phyloP scores from a whole-genome alignment of 2,797 vertebrate species.

The Alca torda region DNA sequence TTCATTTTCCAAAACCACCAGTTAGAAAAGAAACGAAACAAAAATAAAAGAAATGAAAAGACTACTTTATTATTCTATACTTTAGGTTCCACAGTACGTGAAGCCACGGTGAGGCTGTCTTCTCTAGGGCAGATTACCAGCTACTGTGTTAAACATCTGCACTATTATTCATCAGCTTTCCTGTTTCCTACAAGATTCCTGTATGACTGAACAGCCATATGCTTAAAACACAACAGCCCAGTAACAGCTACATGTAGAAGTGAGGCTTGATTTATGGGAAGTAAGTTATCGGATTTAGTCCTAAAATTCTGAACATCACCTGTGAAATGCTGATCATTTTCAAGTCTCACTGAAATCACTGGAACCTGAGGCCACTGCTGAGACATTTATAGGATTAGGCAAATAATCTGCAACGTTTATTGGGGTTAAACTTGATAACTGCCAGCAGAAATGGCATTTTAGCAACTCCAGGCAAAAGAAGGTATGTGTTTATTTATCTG shows the following conservation, averaged over 20 bases:
- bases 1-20: background rate
- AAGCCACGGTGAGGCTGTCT: background rate
- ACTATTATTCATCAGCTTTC: conserved; percentile 57
- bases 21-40: background rate
- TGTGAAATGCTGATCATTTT: background rate
- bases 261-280: conserved; percentile 67
- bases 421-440: conserved; percentile 16
- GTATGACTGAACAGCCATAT: conserved; percentile 69
- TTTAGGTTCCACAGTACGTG: background rate
- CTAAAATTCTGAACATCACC: background rate
- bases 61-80: background rate
- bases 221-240: conserved; percentile 67
- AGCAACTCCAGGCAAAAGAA: background rate
- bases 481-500: background rate
- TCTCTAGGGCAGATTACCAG: background rate
- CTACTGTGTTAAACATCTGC: background rate
- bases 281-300: conserved; percentile 37
- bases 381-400: background rate
- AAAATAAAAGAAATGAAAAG: background rate
- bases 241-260: conserved; percentile 31
- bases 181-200: conserved; percentile 72
- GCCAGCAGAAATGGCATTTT: background rate
- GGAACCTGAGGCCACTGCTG: background rate
- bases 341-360: background rate
- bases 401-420: conserved; percentile 8